Evolutionary conservation across 2,797 vertebrate genomes (phyloP), one percentile per base, ranked within the genome.

Genomic region (Danio kyathit): DNA sequence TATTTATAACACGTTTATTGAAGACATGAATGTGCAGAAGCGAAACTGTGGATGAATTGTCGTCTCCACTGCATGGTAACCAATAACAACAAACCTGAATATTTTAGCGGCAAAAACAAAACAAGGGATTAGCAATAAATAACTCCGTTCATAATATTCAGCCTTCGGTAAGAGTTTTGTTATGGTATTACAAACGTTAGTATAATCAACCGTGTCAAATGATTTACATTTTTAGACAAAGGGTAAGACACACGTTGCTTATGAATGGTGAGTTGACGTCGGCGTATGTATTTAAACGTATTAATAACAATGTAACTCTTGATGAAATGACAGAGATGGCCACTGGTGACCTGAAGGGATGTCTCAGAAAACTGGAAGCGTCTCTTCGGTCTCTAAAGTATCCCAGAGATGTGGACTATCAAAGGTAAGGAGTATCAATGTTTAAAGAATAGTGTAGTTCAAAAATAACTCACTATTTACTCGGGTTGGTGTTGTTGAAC

Each of bases 301-400:
- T 6, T 43, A 29, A 41, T 66, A 16, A 6, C 63, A 21, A n/a
- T n/a, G 0, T 29, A n/a, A 21, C 14, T 44, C 0, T 3, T 61
- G 5, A 29, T 60, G 0, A 46, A 56, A 17, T 8, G 6, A 16
- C 46, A 80, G 88, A 83, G 88, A 92, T 97, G 95, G 91, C 95
- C 63, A 94, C 95, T 17, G 97, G 97, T 83, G 97, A 99, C 86
- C 84, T 98, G 72, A 95, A 95, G 79, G 95, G 96, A 86, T 94
- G 91, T 80, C 92, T 99, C 71, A 93, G 95, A 83, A 96, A 95
- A 84, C 90, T 98, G 57, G 96, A 98, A 46, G 89, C 94, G 85
- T 93, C 94, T 17, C 93, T 99, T 77, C 94, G 97, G 16, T 86
- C 82, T 2, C 83, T 99, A 4, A 96, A 92, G 91, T 99, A 97